These are phyloP conservation scores for Sitobion miscanthi DNA, from an alignment of 1,140 invertebrate genomes.

Conservation along the genomic window DNA sequence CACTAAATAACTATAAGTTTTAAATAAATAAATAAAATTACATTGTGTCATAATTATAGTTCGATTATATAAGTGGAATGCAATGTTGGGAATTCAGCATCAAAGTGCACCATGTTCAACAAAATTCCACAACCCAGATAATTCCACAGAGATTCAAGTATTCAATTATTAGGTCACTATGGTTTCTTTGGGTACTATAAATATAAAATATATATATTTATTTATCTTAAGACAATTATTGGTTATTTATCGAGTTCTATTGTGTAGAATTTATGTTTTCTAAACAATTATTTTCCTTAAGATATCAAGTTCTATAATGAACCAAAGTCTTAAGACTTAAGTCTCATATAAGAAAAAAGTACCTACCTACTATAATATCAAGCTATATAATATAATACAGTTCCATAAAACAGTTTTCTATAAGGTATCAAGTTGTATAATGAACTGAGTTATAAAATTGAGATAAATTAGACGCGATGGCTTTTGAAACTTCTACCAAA, in stretches of 20 bases:
- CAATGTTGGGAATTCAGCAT: not conserved
- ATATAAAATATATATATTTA: not conserved
- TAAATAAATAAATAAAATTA: constrained; percentile 9
- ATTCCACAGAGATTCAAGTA: not conserved
- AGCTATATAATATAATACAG: not conserved
- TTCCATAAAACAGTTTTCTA: not conserved
- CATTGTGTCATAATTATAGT: not conserved
- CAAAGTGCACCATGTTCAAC: not conserved
- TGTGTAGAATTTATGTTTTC: not conserved
- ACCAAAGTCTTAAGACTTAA: not conserved
- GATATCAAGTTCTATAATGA: not conserved
- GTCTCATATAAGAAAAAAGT: not conserved
- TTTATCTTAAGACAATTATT: not conserved
- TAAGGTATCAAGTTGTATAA: not conserved
- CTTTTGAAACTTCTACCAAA: not conserved
- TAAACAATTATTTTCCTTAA: not conserved
- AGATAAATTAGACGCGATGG: not conserved
- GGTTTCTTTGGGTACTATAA: not conserved
- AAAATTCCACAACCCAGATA: not conserved
- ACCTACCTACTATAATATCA: not conserved
- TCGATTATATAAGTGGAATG: not conserved
- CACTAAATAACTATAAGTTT: not conserved
- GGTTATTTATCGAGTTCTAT: not conserved
- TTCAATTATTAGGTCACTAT: not conserved
- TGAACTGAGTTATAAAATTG: not conserved